Percentiles rank a stretch among this genome's conserved stretches.
Evolutionary conservation across 2,888 invertebrate species (phyloP).

Genomic region (Acronicta leporina): DNA sequence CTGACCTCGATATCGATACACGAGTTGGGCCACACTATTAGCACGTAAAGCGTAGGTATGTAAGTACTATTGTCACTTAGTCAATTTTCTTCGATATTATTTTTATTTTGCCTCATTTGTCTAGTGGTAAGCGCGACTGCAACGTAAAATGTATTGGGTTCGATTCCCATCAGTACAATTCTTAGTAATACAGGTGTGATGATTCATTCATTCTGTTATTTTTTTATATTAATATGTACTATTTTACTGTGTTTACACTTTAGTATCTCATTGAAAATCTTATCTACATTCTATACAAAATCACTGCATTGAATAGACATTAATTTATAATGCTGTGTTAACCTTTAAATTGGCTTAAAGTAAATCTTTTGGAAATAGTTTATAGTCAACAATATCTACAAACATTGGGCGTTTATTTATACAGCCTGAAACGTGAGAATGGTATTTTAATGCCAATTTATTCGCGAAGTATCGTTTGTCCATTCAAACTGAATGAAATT

Average conservation of each 20-base stretch:
- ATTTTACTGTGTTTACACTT: background rate
- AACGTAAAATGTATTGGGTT: too few species aligned
- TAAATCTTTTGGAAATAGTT: constrained; percentile 27
- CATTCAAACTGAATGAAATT: constrained; percentile 1
- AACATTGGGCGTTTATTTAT: constrained; percentile 25
- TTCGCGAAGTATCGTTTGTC: constrained; percentile 10
- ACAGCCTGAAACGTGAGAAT: constrained; percentile 40
- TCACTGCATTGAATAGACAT: background rate
- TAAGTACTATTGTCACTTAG: constrained; percentile 2
- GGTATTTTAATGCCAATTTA: constrained; percentile 41
- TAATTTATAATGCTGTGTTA: constrained; percentile 17
- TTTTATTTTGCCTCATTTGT: background rate
- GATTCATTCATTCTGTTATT: too few species aligned
- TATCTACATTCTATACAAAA: background rate
- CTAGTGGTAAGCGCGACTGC: too few species aligned
- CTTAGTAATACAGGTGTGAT: too few species aligned
- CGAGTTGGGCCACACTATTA: constrained; percentile 60
- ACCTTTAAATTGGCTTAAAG: constrained; percentile 23
- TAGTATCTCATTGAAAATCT: background rate
- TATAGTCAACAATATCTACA: constrained; percentile 20
- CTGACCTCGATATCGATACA: constrained; percentile 74
- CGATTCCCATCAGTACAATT: too few species aligned
- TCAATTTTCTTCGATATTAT: constrained; percentile 7
- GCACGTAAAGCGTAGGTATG: constrained; percentile 34
- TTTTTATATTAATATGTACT: too few species aligned